These are phyloP conservation scores for Molossus alvarezi DNA, from an alignment of 2,797 vertebrate species.

Conservation along the genomic window DNA sequence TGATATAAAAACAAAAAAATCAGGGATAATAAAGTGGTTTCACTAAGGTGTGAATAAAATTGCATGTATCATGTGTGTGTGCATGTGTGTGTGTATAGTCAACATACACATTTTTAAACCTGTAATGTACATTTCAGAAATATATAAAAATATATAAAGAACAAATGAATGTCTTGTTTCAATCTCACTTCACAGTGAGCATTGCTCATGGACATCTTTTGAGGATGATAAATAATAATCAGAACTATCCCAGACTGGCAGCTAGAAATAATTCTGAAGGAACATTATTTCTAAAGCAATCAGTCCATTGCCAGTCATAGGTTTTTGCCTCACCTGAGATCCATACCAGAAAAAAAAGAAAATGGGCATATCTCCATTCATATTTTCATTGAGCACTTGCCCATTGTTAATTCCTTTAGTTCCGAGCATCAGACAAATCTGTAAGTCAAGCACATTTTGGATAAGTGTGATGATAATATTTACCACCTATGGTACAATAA, in stretches of 20 bases:
- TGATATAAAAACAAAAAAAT: slow-evolving; percentile 35
- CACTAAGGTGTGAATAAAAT: slow-evolving; percentile 14
- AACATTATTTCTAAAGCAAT: neutral
- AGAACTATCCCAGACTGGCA: neutral
- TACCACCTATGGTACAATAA: neutral
- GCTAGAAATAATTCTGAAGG: neutral
- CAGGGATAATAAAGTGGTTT: neutral
- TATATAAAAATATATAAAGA: neutral
- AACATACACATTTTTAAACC: neutral
- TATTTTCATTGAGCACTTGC: neutral
- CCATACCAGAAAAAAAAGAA: neutral
- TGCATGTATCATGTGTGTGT: neutral
- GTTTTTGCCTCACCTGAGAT: neutral
- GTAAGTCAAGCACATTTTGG: neutral
- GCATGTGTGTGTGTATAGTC: neutral
- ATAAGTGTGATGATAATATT: neutral
- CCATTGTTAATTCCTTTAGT: neutral
- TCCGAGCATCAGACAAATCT: neutral
- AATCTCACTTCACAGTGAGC: neutral
- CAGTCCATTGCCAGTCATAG: neutral
- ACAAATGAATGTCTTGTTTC: neutral
- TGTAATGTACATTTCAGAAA: neutral
- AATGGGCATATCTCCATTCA: neutral
- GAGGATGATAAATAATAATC: neutral
- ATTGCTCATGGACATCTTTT: neutral